phyloP scores from a whole-genome alignment of 2,888 invertebrate genomes.

The Hybos culiciformis region DNA sequence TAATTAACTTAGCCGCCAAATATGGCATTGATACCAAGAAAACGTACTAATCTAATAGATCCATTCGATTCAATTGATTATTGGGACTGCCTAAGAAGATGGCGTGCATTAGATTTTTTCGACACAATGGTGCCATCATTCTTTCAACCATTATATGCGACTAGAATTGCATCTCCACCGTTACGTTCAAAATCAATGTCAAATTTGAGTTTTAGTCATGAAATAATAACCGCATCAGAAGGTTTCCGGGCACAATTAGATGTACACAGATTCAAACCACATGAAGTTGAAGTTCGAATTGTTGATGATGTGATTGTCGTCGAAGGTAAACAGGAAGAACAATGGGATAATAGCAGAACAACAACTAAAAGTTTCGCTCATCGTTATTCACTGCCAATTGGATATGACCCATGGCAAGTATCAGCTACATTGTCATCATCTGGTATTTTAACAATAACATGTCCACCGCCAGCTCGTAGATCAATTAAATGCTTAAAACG shows the following conservation, averaged over 20 bases:
- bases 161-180: neutral
- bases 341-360: constrained; percentile 1
- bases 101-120: constrained; percentile 1
- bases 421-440: neutral
- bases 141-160: neutral
- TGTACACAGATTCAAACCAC: neutral
- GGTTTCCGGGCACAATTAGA: constrained; percentile 1
- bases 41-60: neutral
- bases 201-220: neutral
- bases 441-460: constrained; percentile 1
- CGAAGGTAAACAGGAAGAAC: constrained; percentile 1
- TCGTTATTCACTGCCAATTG: constrained; percentile 3
- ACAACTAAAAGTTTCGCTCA: neutral
- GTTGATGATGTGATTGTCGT: constrained; percentile 1
- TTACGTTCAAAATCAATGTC: neutral
- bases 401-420: constrained; percentile 3
- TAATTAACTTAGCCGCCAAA: neutral
- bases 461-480: neutral
- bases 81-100: constrained; percentile 1
- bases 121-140: constrained; percentile 1
- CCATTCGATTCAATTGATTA: neutral
- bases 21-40: neutral
- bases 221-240: neutral
- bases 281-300: constrained; percentile 1
- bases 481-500: neutral